These are phyloP conservation scores for Drosophila obscura DNA, from an alignment of 1,140 invertebrate species.

Conservation along the genomic window DNA sequence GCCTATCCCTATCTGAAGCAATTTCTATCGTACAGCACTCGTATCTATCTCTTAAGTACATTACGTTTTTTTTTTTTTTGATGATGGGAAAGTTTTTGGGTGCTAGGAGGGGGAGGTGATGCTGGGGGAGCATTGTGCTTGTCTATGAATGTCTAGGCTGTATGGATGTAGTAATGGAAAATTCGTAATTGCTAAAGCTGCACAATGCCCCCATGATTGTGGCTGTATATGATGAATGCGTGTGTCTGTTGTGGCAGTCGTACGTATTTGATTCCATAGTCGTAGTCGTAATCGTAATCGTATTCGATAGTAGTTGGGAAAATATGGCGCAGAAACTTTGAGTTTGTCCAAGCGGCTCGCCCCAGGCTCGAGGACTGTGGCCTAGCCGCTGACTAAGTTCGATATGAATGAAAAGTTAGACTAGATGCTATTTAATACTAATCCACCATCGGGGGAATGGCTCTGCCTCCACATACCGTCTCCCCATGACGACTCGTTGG, in stretches of 20 bases:
- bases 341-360: conserved; percentile 17
- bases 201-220: conserved; percentile 50
- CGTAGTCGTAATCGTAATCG: too few relatives aligned
- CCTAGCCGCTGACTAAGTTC: conserved; percentile 33
- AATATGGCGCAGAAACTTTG: conserved; percentile 44
- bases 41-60: conserved; percentile 66
- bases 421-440: conserved; percentile 75
- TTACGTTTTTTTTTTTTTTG: background rate
- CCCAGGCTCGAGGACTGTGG: background rate
- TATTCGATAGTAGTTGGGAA: conserved; percentile 13
- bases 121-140: conserved; percentile 34
- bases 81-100: conserved; percentile 21
- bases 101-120: conserved; percentile 9
- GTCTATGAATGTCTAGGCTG: conserved; percentile 33
- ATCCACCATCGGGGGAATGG: conserved; percentile 15
- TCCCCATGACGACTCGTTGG: background rate
- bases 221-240: conserved; percentile 16
- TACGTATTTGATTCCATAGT: conserved; percentile 53
- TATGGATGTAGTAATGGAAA: conserved; percentile 49
- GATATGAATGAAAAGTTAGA: conserved; percentile 76
- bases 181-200: conserved; percentile 48
- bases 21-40: conserved; percentile 60
- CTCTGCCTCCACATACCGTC: too few relatives aligned
- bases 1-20: conserved; percentile 25
- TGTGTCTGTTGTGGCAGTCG: conserved; percentile 14